Evolutionary conservation across 2,113 vertebrate genomes (phyloP), one percentile per base, ranked within the genome.

Genomic region (Sinocyclocheilus anophthalmus): DNA sequence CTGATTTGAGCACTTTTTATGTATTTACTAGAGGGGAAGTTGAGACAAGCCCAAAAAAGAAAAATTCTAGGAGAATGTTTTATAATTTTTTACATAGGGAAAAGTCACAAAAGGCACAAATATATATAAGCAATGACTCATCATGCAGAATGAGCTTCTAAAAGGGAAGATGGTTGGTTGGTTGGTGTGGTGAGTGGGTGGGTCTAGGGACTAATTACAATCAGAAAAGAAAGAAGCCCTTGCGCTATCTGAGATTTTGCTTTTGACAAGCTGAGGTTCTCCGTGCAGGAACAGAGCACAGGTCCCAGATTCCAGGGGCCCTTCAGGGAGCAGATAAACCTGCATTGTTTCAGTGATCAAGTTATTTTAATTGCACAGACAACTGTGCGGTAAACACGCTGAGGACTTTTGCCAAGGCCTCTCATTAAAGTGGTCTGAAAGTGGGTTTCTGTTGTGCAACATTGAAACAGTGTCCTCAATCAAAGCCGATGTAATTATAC

Each of bases 331-430:
- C 45, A 75, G 55, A 88, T 79, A 78, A 81, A 85, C 42, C 33
- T 26, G 18, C 81, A 86, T 86, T 86, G 88, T 88, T 87, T 82
- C 67, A 7, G 20, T 39, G n/a, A 24, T 83, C 69, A 88, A 87
- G 84, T 87, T 87, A 87, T 91, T 89, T 89, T 89, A 91, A 91
- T 91, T 88, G 87, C 87, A 81, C 39, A 48, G 86, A 87, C 81
- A 87, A 86, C 76, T 79, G 86, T 61, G 42, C 37, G 5, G 48
- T 87, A 84, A 87, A 84, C 61, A 87, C 81, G 14, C 26, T 16
- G 65, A 65, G 73, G 59, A n/a, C 45, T 30, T 81, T 85, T 61
- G 84, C 57, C 22, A 50, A 55, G 78, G 20, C 50, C 53, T 70
- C 76, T 87, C 84, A 88, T 89, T 87, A 84, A 86, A 65, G 45